phyloP scores from a whole-genome alignment of 2,113 vertebrate species.

The Paratilapia polleni region DNA sequence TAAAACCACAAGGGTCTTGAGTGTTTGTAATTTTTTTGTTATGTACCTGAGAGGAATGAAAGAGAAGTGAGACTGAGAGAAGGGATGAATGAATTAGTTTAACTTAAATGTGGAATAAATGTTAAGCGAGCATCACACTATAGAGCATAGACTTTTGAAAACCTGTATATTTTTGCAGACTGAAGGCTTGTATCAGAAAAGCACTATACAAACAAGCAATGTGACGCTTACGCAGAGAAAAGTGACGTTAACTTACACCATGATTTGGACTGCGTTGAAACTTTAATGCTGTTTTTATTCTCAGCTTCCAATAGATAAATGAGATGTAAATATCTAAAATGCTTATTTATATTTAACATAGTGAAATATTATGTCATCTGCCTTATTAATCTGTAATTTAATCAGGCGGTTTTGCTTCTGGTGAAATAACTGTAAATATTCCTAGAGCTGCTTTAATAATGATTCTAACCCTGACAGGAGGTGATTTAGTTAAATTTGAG shows the following conservation, averaged over 20 bases:
- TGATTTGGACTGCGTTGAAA: conserved; percentile 5
- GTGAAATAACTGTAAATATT: conserved; percentile 32
- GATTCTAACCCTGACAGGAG: conserved; percentile 16
- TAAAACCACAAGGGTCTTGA: conserved; percentile 39
- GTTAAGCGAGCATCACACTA: neutral
- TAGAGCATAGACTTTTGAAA: neutral
- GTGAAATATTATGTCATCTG: conserved; percentile 15
- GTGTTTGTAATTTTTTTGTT: conserved; percentile 7
- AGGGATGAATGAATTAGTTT: conserved; percentile 11
- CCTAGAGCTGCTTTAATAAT: conserved; percentile 21
- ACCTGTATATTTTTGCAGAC: conserved; percentile 3
- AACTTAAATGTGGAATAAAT: neutral
- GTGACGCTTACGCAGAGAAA: neutral
- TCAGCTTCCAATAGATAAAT: neutral
- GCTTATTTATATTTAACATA: conserved; percentile 39
- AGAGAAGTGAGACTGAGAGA: conserved; percentile 14
- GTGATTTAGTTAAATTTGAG: neutral
- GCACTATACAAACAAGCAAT: neutral
- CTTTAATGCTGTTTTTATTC: conserved; percentile 7
- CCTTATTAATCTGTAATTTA: neutral
- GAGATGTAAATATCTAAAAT: conserved; percentile 55
- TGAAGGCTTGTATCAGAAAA: neutral
- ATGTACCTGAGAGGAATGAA: conserved; percentile 6
- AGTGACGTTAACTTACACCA: neutral
- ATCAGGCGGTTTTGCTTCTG: neutral